Evolutionary conservation across 2,113 vertebrate species (phyloP).

Genomic region (Egretta garzetta): DNA sequence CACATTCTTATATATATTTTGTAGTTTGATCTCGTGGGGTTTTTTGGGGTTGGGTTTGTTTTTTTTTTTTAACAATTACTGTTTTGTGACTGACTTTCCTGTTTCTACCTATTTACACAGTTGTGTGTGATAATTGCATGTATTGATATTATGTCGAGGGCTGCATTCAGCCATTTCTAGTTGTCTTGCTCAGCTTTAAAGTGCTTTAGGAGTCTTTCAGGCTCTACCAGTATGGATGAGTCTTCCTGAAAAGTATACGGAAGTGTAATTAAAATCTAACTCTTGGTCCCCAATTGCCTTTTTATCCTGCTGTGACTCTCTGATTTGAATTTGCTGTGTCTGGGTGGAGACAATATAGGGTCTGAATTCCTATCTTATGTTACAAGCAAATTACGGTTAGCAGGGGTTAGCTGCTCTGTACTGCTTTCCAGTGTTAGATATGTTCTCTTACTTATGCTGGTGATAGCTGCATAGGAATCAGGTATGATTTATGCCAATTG

Average conservation of each 20-base stretch:
- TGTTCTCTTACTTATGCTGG: not conserved
- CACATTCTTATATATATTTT: not conserved
- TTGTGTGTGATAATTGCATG: not conserved
- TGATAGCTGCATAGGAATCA: not conserved
- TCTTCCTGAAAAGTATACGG: not conserved
- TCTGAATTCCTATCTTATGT: not conserved
- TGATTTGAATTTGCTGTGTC: not conserved
- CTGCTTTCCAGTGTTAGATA: not conserved
- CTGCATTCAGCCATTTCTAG: not conserved
- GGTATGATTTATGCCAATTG: not conserved
- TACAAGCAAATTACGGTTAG: not conserved
- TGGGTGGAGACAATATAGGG: not conserved
- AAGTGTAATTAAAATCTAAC: not conserved
- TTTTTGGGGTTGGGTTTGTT: too few species aligned
- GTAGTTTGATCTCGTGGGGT: not conserved
- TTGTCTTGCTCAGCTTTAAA: not conserved
- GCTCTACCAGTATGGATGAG: not conserved
- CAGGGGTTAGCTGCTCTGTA: not conserved
- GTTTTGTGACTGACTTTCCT: not conserved
- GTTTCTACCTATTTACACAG: not conserved
- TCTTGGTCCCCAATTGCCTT: not conserved
- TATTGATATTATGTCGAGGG: not conserved
- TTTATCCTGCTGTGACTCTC: not conserved
- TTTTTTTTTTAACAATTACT: not conserved
- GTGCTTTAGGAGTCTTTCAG: not conserved